Conservation (phyloP, 2,113 vertebrate genomes). For the Thamnaconus septentrionalis region DNA sequence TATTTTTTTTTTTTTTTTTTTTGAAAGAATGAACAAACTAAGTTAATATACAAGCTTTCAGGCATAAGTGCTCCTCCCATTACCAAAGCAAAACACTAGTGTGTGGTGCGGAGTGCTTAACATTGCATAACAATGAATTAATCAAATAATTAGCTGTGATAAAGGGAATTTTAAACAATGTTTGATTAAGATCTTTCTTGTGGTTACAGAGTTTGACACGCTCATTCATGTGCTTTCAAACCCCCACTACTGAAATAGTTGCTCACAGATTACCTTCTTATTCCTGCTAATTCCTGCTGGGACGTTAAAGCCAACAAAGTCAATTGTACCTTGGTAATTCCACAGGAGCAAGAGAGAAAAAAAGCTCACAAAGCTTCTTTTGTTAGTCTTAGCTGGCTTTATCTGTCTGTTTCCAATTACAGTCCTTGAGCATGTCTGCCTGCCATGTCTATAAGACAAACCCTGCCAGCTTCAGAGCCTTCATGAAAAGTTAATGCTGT, state of each 20-base stretch:
- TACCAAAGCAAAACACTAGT: too few species aligned
- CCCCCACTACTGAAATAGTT: constrained; percentile 21
- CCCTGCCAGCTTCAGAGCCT: background rate
- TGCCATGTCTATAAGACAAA: background rate
- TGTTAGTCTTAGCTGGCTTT: constrained; percentile 42
- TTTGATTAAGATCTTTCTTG: too few species aligned
- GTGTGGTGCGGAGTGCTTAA: too few species aligned
- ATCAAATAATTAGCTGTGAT: too few species aligned
- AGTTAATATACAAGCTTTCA: too few species aligned
- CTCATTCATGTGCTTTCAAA: constrained; percentile 27
- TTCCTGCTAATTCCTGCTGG: constrained; percentile 19
- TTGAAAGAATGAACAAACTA: too few species aligned
- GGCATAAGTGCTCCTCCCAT: too few species aligned
- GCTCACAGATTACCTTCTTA: constrained; percentile 45
- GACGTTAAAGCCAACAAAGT: constrained; percentile 30
- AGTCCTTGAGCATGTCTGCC: constrained; percentile 16
- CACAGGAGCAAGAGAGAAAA: constrained; percentile 14
- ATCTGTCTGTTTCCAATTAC: constrained; percentile 52
- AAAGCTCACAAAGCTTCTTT: constrained; percentile 30
- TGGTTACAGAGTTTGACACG: constrained; percentile 8
- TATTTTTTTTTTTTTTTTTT: too few species aligned
- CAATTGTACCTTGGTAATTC: constrained; percentile 47
- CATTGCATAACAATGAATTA: too few species aligned
- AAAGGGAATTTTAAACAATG: too few species aligned
- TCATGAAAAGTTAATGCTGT: too few species aligned